These are phyloP conservation scores for Onychomys leucogaster DNA, from an alignment of 2,797 vertebrate genomes.

Conservation along the genomic window DNA sequence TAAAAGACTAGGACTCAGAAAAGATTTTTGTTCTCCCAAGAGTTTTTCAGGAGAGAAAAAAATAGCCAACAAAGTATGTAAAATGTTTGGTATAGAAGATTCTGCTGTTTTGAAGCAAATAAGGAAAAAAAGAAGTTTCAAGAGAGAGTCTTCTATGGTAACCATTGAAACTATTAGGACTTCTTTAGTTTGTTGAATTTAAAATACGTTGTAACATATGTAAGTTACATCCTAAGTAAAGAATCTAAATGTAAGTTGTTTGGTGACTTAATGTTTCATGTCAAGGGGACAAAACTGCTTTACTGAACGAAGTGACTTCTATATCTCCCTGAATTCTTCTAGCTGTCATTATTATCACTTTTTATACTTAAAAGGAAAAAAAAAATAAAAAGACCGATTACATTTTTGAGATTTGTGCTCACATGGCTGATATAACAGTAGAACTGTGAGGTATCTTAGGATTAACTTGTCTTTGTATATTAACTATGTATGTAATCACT, in stretches of 20 bases:
- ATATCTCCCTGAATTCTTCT: not conserved
- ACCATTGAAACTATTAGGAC: conserved; percentile 2
- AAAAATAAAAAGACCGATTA: not conserved
- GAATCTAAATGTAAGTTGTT: not conserved
- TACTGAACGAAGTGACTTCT: not conserved
- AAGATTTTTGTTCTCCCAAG: not conserved
- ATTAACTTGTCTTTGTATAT: conserved; percentile 60
- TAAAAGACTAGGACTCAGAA: conserved; percentile 13
- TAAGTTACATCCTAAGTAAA: conserved; percentile 9
- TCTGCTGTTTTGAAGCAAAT: conserved; percentile 58
- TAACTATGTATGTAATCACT: not conserved
- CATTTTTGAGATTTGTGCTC: conserved; percentile 5
- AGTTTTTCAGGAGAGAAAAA: conserved; percentile 32
- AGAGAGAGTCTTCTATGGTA: not conserved
- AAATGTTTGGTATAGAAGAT: conserved; percentile 21
- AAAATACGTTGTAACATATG: not conserved
- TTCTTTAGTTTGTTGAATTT: conserved; percentile 24
- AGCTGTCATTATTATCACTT: not conserved
- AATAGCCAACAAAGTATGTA: not conserved
- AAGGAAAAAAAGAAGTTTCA: conserved; percentile 3
- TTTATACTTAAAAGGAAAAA: not conserved
- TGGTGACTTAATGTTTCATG: not conserved
- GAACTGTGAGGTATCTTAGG: conserved; percentile 43
- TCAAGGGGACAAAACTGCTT: conserved; percentile 2
- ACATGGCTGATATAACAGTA: not conserved